Base-by-base conservation (phyloP, 2,888 invertebrate genomes). In the Scaptomyza tumidula region DNA sequence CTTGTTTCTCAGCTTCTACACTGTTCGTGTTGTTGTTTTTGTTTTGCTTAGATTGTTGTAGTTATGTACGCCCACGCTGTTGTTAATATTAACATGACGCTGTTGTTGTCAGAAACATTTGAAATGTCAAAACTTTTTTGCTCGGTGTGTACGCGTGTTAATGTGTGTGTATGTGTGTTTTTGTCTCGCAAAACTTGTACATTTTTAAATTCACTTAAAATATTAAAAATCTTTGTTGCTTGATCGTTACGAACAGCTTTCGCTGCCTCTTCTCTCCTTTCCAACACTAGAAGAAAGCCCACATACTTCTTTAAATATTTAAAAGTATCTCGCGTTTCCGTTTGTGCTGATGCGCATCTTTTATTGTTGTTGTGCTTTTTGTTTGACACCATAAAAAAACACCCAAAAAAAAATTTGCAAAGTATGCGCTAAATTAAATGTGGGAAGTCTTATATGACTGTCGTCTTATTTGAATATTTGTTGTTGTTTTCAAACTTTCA, bases 141-240 rank as follows among this genome's bases (percentile, higher is more conserved):
- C 80, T 58, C 57, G 16, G 43, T 55, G 45, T 46, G 29, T 31
- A 27, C 19, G 31, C 29, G 43, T 33, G 31, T 19, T 6, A 37
- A 29, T 14, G n/a, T 45, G 49, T 56, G 41, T 58, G 27, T 65
- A 46, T 33, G 33, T 19, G n/a, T 41, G 39, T 43, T 24, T 3
- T 24, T 58, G 46, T 45, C 48, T 56, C 33, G 41, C 16, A 33
- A 64, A 81, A 67, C 59, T 79, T 82, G 82, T 83, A 77, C 79
- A 83, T 83, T 88, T 83, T 83, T 87, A 85, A 83, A 83, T 82
- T 87, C 86, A 83, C 80, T 88, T 79, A 68, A 82, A 83, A 82
- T 79, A 85, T 82, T 87, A 76, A 55, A 83, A 66, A 68, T 67
- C 62, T 49, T 39, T 65, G 70, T 29, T 43, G 44, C 14, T 57